Percentiles rank a stretch among this genome's conserved stretches.
Evolutionary conservation across 2,113 vertebrate genomes (phyloP).

Genomic region (Corapipo altera): DNA sequence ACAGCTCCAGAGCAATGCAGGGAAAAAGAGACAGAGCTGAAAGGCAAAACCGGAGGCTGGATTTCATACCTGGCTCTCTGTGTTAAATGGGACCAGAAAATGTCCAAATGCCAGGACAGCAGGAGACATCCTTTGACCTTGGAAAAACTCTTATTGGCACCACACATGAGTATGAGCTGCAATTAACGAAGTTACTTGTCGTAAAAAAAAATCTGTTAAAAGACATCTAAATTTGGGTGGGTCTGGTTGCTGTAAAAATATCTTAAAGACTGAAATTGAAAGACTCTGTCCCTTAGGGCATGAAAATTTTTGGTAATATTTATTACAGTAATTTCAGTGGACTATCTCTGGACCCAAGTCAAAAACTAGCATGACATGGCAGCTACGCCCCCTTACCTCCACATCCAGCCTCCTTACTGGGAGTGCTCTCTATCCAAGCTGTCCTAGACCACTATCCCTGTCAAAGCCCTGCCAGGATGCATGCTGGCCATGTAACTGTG

Average conservation of each 20-base stretch:
- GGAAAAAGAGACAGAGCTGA: not conserved
- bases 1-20: not conserved
- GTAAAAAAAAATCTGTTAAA: constrained; percentile 15
- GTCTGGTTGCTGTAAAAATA: not conserved
- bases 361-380: not conserved
- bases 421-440: not conserved
- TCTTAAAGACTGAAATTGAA: not conserved
- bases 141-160: not conserved
- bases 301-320: not conserved
- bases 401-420: not conserved
- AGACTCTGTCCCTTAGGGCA: not conserved
- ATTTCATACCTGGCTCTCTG: not conserved
- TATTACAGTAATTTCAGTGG: not conserved
- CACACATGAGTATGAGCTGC: not conserved
- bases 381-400: not conserved
- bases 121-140: not conserved
- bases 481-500: not conserved
- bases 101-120: not conserved
- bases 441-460: not conserved
- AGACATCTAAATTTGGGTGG: not conserved
- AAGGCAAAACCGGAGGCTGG: not conserved
- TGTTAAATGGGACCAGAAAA: not conserved
- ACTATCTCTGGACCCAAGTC: not conserved
- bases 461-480: not conserved
- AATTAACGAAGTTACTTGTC: not conserved